Base-by-base conservation (phyloP, 2,797 vertebrate genomes). In the Cossypha polioptera region DNA sequence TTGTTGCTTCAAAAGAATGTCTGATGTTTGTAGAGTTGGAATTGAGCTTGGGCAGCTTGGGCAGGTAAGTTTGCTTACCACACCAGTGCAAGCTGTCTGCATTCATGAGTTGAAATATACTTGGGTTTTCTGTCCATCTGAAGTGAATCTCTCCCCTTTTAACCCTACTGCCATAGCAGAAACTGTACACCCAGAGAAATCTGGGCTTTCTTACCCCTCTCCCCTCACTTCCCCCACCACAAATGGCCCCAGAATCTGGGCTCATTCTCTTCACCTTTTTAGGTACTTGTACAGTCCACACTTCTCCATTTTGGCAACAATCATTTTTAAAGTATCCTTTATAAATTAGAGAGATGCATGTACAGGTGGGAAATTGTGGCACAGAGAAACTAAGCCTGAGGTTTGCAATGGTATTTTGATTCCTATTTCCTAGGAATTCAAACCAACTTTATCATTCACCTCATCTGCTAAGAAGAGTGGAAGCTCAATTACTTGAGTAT, bases 401-500 rank as follows among this genome's bases (percentile, higher is more conserved):
- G 24, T 74, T 61, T 80, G 28, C 59, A 82, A 42, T 7, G 8
- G n/a, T 59, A 77, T 90, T 88, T 88, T 66, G 29, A 48, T 65
- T 81, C 28, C 26, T 40, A 15, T 66, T 91, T 78, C 50, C 85
- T 47, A 86, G 18, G 54, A 86, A 84, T 76, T 55, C 38, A 89
- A 94, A 68, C 28, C 59, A 94, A 94, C 88, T 97, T 93, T 67
- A 92, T 85, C 74, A 94, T 88, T 63, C 84, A 91, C 75, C 92
- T 96, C 59, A 96, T 94, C 95, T 93, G 93, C 95, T 95, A 96
- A 94, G 83, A 95, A 96, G 38, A 58, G 16, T 16, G 21, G 78
- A 87, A 91, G 42, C 57, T 82, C 69, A 92, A 15, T 72, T 66
- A 94, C 55, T 69, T 35, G 33, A 83, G 20, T n/a, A 88, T 36